Base-by-base conservation (phyloP, 2,888 invertebrate genomes). In the Macrosiphum euphorbiae region DNA sequence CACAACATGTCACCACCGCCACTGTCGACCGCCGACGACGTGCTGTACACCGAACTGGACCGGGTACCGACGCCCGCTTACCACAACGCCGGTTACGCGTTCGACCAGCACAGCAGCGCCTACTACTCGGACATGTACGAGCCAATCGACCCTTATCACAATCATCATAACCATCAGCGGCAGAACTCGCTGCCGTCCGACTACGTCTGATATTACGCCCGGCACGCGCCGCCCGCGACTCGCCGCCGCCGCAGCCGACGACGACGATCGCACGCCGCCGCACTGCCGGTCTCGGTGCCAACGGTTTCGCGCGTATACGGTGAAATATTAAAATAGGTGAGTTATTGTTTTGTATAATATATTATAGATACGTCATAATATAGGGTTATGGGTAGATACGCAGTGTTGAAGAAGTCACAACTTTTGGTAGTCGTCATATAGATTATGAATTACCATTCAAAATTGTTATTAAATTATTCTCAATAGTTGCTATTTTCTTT, bases 31-130 rank as follows among this genome's bases (percentile, higher is more conserved):
- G 95, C 94, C 61, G 97, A 97, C 95, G 97, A 97, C 95, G 97
- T 97, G 1, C 96, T 97, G 35, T 97, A 97, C 95, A 97, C 97
- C 16, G 97, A 97, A 96, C 96, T 97, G 95, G 97, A 97, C 95
- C 96, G 97, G 89, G 94, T 94, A 88, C 92, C 94, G 94, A 95
- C 92, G 95, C 97, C 97, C 26, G 97, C 97, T 92, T 97, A 97
- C 95, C 97, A 97, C 95, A 97, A 97, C 96, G 97, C 97, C 41
- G 97, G 97, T 47, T 97, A 94, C 88, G 94, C 94, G 28, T 86
- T 94, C 85, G 94, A 94, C 86, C 91, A 95, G 88, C 95, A 95
- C n/a, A 97, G 97, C 95, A 97, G 97, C 96, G 97, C 97, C 52
- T 97, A 97, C 95, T 97, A 97, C 95, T 97, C 97, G 94, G 97